Evolutionary conservation across 2,797 vertebrate species (phyloP).

Genomic region (Babyrousa celebensis): DNA sequence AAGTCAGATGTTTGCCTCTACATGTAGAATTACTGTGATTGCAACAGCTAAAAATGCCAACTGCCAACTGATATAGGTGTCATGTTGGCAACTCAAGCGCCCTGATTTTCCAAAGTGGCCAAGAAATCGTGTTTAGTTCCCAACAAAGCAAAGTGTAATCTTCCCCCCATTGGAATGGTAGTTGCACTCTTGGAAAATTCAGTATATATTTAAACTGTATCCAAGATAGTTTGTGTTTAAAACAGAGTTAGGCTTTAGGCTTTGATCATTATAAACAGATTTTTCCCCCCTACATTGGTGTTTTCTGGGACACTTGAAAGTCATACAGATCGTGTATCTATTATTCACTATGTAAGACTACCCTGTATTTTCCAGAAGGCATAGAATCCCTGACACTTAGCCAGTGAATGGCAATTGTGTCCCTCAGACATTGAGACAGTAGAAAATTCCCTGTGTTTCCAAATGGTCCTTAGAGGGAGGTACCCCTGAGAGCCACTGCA

Average conservation of each 20-base stretch:
- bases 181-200: constrained; percentile 44
- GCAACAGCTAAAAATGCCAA: background rate
- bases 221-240: constrained; percentile 52
- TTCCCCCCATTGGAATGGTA: background rate
- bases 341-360: background rate
- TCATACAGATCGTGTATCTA: background rate
- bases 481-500: background rate
- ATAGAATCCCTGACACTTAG: background rate
- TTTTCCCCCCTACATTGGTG: background rate
- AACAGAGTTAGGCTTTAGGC: constrained; percentile 45
- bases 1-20: background rate
- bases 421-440: background rate
- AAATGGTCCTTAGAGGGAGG: background rate
- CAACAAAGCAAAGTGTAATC: constrained; percentile 51
- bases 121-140: constrained; percentile 47
- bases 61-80: background rate
- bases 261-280: constrained; percentile 47
- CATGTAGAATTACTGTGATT: background rate
- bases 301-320: constrained; percentile 33
- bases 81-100: background rate
- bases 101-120: constrained; percentile 29
- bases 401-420: background rate
- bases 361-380: background rate
- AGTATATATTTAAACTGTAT: constrained; percentile 45
- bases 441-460: background rate